Base-by-base conservation (phyloP, 1,140 invertebrate species). In the Drosophila novamexicana region DNA sequence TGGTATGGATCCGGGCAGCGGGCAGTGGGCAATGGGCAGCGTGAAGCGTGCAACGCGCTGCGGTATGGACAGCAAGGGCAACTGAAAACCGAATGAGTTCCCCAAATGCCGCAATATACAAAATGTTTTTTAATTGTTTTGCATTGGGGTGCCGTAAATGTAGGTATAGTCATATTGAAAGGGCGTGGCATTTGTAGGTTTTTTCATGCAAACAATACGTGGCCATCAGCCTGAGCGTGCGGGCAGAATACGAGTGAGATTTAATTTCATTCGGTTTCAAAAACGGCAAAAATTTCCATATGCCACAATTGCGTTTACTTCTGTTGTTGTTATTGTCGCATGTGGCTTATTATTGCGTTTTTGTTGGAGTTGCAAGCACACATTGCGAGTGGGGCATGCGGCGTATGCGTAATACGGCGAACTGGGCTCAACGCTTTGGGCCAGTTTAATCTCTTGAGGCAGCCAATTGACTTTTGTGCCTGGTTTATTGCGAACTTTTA, bases 241-340 rank as follows among this genome's bases (percentile, higher is more conserved):
- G 69, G 14, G 8, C 40, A 37, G 61, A 63, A 68, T 66, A 65
- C 54, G 65, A 74, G 66, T 69, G 66, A 77, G 81, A 75, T 86
- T 79, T 86, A 83, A 88, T 88, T 88, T 88, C 80, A 89, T 88
- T 88, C 75, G 79, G 65, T 68, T 81, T 86, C 81, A 77, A 81
- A 88, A 88, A 79, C 67, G 75, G 75, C 70, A 79, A 79, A 82
- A 79, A 86, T 86, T 86, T 73, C 82, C 82, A 86, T 86, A 86
- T 86, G 82, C 78, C 82, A 44, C 75, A 73, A 76, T 81, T 81
- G 73, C 61, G 59, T 75, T 75, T 61, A n/a, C 34, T 53, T 16
- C 18, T 36, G 40, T 52, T 53, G 29, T 44, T 69, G 67, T 61
- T 63, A 64, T 63, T 58, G 66, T 42, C 61, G 57, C 14, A 44